phyloP scores from a whole-genome alignment of 2,888 invertebrate species.

The Nomada ruficornis region DNA sequence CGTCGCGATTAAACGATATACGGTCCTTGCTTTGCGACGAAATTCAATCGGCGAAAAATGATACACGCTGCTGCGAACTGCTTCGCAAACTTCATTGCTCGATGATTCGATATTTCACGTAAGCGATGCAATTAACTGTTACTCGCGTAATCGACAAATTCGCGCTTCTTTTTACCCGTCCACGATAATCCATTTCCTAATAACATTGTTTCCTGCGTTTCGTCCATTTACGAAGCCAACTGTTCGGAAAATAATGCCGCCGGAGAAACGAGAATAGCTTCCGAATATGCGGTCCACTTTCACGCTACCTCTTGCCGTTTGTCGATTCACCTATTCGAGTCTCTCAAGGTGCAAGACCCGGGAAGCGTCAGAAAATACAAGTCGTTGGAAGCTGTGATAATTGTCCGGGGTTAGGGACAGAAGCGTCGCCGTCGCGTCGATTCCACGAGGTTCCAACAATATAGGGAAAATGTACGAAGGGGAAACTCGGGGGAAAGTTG shows the following conservation, averaged over 20 bases:
- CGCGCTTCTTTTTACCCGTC: constrained; percentile 30
- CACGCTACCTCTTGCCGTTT: too few relatives aligned
- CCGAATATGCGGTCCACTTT: not conserved
- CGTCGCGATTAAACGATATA: constrained; percentile 51
- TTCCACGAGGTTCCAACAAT: not conserved
- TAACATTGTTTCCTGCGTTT: constrained; percentile 55
- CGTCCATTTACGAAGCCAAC: constrained; percentile 17
- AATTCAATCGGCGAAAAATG: constrained; percentile 59
- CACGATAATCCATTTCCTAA: constrained; percentile 15
- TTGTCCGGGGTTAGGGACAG: constrained; percentile 24
- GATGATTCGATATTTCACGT: not conserved
- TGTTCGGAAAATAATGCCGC: too few relatives aligned
- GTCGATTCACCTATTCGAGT: constrained; percentile 15
- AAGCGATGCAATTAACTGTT: too few relatives aligned
- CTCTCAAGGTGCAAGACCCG: constrained; percentile 40
- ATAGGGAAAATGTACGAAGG: constrained; percentile 26
- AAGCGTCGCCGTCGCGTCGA: not conserved
- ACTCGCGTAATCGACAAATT: constrained; percentile 64
- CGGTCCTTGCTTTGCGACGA: constrained; percentile 55
- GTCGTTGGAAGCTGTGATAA: constrained; percentile 23
- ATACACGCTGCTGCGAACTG: too few relatives aligned
- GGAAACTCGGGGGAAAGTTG: constrained; percentile 24
- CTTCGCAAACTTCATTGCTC: too few relatives aligned
- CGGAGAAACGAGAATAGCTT: too few relatives aligned
- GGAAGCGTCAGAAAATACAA: not conserved